phyloP scores from a whole-genome alignment of 2,113 vertebrate genomes.

The Todiramphus saurophagus region DNA sequence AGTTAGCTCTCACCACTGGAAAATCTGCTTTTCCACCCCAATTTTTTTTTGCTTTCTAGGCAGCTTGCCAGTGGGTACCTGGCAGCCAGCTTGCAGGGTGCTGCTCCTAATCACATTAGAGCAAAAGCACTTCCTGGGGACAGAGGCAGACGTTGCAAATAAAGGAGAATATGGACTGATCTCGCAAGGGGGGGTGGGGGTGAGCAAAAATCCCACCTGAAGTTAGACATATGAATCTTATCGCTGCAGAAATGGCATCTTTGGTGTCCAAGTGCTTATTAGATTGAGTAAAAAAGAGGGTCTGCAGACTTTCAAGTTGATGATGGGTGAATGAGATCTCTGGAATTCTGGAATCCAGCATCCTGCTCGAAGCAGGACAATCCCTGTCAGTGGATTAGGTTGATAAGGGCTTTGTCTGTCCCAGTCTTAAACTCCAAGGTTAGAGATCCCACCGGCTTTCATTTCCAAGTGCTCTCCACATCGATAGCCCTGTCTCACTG shows the following conservation, averaged over 20 bases:
- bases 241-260: neutral
- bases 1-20: neutral
- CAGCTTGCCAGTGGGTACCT: neutral
- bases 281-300: neutral
- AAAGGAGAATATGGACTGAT: neutral
- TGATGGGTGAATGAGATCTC: neutral
- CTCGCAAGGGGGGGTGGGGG: neutral
- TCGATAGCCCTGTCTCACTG: neutral
- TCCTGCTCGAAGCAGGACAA: neutral
- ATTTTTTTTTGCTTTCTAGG: constrained; percentile 15
- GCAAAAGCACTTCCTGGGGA: neutral
- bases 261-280: neutral
- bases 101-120: constrained; percentile 7
- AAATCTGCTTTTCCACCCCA: constrained; percentile 51
- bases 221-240: neutral
- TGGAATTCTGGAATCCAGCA: neutral
- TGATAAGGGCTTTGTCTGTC: neutral
- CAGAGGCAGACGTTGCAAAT: neutral
- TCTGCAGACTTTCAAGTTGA: neutral
- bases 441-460: neutral
- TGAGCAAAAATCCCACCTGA: neutral
- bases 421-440: neutral
- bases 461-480: neutral
- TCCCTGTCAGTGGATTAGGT: neutral
- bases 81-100: neutral